Evolutionary conservation across 2,113 vertebrate species (phyloP), one percentile per base, ranked within the genome.

Genomic region (Megaceryle torquata): DNA sequence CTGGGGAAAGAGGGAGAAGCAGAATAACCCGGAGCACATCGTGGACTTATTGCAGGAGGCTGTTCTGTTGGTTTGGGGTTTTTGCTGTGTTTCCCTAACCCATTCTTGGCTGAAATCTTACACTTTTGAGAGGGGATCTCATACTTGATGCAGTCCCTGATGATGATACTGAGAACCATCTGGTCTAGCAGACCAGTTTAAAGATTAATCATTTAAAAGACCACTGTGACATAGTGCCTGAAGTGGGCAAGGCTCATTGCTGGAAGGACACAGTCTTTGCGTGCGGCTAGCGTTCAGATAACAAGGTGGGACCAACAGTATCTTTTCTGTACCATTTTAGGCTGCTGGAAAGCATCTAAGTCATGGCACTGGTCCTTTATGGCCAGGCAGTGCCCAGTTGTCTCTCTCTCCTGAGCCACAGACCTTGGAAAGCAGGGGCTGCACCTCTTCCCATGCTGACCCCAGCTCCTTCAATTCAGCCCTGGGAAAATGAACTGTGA

Each of bases 281-380:
- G 0, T 5, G 6, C 0, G 0, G 29, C 46, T 44, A 72, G 24
- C 4, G 2, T 88, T 88, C 1, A 1, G 19, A 11, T 87, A 75
- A 31, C 19, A 56, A 70, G 14, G 33, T 0, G 14, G 35, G 25
- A 56, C 28, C 64, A 53, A 12, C 16, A n/a, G 35, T 24, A 25
- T 76, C 41, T 83, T 39, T 79, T 25, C 39, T n/a, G 21, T 69
- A 53, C 11, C 8, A 2, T 71, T 72, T 75, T 16, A 51, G 43
- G 31, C 60, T 80, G 17, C 37, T 83, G 50, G 31, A 65, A 77
- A 81, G 7, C n/a, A 61, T 26, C 12, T 3, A 13, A 44, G 21
- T 44, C 1, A 0, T 48, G 37, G 24, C 26, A 26, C 13, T 57
- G n/a, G 20, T 54, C 44, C 54, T 86, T 76, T 31, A 14, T 61